Percentiles rank a stretch among this genome's conserved stretches.
Conservation (phyloP, 1,140 invertebrate genomes). For the Elymnias hypermnestra region DNA sequence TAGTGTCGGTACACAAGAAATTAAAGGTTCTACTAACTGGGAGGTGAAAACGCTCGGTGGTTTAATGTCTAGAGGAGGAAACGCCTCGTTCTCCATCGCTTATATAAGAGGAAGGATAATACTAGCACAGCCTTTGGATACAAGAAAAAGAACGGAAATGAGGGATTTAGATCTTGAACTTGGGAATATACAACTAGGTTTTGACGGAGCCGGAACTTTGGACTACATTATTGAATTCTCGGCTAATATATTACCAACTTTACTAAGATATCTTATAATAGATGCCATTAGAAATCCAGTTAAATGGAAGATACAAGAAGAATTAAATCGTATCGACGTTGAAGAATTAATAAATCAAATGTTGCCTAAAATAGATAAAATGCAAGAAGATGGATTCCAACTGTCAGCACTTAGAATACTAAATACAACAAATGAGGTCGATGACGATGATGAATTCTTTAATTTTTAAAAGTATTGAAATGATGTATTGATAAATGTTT, state of each 20-base stretch:
- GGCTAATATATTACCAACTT: constrained; percentile 87
- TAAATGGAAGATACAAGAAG: constrained; percentile 80
- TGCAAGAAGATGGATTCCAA: constrained; percentile 67
- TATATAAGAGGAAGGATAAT: constrained; percentile 82
- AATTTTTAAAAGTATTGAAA: constrained; percentile 44
- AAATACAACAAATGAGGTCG: constrained; percentile 29
- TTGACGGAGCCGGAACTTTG: constrained; percentile 87
- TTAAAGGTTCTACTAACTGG: constrained; percentile 86
- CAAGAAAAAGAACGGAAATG: constrained; percentile 81
- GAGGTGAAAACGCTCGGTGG: constrained; percentile 82
- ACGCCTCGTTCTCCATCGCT: constrained; percentile 84
- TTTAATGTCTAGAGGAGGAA: constrained; percentile 81
- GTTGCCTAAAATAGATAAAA: constrained; percentile 79
- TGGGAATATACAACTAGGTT: constrained; percentile 87
- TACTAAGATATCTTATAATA: constrained; percentile 89
- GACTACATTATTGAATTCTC: constrained; percentile 87
- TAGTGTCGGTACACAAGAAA: constrained; percentile 86
- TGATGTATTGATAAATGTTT: no score
- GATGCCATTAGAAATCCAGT: constrained; percentile 86
- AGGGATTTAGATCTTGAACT: constrained; percentile 86
- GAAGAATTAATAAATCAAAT: constrained; percentile 83
- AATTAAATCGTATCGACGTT: constrained; percentile 83
- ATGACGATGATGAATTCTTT: constrained; percentile 69
- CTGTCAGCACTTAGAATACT: constrained; percentile 40
- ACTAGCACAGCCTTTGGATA: constrained; percentile 85